A percentile compares a stretch with the other conserved stretches of the same genome.
phyloP scores from a whole-genome alignment of 2,797 vertebrate species.

The Arctocebus calabarensis region DNA sequence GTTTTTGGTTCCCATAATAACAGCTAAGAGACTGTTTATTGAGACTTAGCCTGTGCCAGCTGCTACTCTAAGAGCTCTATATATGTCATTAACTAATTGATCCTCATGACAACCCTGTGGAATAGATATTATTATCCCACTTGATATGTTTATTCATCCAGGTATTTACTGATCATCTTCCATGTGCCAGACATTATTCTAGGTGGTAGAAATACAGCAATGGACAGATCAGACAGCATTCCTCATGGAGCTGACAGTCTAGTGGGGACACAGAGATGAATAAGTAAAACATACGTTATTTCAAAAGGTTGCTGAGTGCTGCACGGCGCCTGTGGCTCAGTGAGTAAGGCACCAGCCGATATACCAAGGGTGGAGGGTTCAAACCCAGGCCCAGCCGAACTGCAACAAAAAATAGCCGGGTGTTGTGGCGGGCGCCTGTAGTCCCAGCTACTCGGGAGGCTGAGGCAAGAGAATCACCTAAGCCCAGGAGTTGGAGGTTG shows the following conservation, averaged over 20 bases:
- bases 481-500: no score
- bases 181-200: not conserved
- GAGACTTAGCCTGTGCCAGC: not conserved
- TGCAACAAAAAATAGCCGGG: no score
- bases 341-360: no score
- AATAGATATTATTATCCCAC: not conserved
- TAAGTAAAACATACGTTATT: not conserved
- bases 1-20: not conserved
- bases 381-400: no score
- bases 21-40: not conserved
- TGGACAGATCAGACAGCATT: not conserved
- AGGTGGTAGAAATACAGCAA: not conserved
- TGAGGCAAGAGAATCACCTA: no score
- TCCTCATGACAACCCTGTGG: not conserved
- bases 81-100: not conserved
- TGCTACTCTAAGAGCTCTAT: not conserved
- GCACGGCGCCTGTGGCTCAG: no score
- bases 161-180: not conserved
- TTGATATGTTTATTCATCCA: conserved; percentile 11
- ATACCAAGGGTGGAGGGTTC: no score
- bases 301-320: not conserved
- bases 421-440: no score
- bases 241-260: not conserved
- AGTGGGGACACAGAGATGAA: not conserved
- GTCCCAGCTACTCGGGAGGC: no score